Percentiles rank a stretch among this genome's conserved stretches.
These are phyloP conservation scores for Nymphalis io DNA, from an alignment of 1,140 invertebrate species.

Conservation along the genomic window DNA sequence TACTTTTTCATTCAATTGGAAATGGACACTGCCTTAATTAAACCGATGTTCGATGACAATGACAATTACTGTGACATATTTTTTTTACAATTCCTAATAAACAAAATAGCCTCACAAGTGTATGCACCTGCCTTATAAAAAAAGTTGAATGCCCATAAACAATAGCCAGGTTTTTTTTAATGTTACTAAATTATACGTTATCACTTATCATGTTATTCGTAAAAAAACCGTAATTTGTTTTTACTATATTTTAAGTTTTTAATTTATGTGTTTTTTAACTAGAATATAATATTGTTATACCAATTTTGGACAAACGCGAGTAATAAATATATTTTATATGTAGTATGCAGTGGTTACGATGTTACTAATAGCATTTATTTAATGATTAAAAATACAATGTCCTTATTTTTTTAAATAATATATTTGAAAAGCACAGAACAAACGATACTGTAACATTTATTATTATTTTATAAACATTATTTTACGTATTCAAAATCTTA, in stretches of 20 bases:
- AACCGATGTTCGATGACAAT: constrained; percentile 11
- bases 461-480: no score
- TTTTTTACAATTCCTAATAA: constrained; percentile 51
- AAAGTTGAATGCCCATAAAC: constrained; percentile 61
- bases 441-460: no score
- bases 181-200: constrained; percentile 38
- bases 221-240: constrained; percentile 1
- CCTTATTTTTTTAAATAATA: not conserved
- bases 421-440: not conserved
- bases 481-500: not conserved
- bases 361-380: no score
- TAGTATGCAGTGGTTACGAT: not conserved
- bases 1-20: not conserved
- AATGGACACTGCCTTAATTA: constrained; percentile 12
- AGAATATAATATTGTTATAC: not conserved
- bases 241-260: not conserved
- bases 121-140: constrained; percentile 60
- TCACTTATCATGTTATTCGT: constrained; percentile 11
- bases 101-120: constrained; percentile 46
- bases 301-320: no score
- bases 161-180: constrained; percentile 44
- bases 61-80: constrained; percentile 65
- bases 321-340: not conserved
- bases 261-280: not conserved
- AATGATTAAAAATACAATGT: no score